Percentiles rank a stretch among this genome's conserved stretches.
Conservation (phyloP, 2,888 invertebrate genomes). For the Plebejus melissa region DNA sequence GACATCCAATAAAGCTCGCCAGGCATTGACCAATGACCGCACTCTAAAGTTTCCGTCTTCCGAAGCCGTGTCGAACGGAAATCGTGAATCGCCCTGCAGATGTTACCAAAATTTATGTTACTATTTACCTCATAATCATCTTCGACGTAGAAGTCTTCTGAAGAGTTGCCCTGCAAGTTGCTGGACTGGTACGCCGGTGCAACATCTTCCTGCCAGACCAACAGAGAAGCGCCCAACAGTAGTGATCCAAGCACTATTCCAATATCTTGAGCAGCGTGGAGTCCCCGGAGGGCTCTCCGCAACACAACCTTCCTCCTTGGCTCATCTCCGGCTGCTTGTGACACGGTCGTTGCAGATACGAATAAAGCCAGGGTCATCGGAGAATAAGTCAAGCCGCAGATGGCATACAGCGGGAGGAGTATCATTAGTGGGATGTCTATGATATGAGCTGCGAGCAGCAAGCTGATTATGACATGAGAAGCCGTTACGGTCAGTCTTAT, state of each 20-base stretch:
- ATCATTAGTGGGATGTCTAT: conserved; percentile 60
- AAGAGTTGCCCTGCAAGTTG: conserved; percentile 56
- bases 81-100: too few relatives aligned
- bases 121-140: conserved; percentile 74
- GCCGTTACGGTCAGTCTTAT: conserved; percentile 61
- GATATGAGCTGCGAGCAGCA: conserved; percentile 80
- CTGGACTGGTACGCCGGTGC: conserved; percentile 63
- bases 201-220: conserved; percentile 68
- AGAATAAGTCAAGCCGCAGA: conserved; percentile 78
- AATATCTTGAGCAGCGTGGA: conserved; percentile 68
- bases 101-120: too few relatives aligned
- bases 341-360: conserved; percentile 77
- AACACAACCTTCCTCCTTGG: conserved; percentile 59
- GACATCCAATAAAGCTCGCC: too few relatives aligned
- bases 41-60: too few relatives aligned
- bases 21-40: too few relatives aligned
- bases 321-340: conserved; percentile 75
- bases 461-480: conserved; percentile 76
- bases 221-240: conserved; percentile 67
- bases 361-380: conserved; percentile 79
- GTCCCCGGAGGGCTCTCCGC: conserved; percentile 61
- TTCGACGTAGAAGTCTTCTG: conserved; percentile 76
- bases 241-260: conserved; percentile 66
- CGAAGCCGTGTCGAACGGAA: too few relatives aligned
- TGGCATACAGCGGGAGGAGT: conserved; percentile 59